Conservation (phyloP, 1,140 invertebrate species). For the Drosophila nasuta region DNA sequence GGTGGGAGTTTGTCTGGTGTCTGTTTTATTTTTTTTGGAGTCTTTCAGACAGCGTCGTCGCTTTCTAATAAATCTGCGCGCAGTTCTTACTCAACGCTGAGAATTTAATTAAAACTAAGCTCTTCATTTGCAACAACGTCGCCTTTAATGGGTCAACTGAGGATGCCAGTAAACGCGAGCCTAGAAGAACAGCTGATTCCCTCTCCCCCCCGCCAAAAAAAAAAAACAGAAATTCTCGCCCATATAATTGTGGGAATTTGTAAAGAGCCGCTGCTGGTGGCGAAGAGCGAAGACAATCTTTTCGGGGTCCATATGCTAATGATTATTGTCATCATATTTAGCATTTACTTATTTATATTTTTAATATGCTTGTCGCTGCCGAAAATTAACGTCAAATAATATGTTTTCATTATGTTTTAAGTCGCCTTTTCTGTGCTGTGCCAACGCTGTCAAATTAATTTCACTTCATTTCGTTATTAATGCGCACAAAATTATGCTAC, state of each 20-base stretch:
- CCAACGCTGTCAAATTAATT: slow-evolving; percentile 56
- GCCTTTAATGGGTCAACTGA: slow-evolving; percentile 34
- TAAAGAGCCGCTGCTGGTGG: slow-evolving; percentile 33
- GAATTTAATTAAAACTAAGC: slow-evolving; percentile 73
- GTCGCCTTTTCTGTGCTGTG: slow-evolving; percentile 7
- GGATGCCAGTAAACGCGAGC: not conserved
- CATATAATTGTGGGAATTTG: slow-evolving; percentile 51
- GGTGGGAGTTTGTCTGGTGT: slow-evolving; percentile 7
- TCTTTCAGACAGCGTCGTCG: slow-evolving; percentile 20
- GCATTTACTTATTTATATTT: slow-evolving; percentile 58
- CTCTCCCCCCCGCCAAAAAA: not conserved
- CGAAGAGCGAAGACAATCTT: not conserved
- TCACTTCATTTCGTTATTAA: slow-evolving; percentile 66
- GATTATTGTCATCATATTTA: slow-evolving; percentile 61
- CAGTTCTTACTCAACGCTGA: slow-evolving; percentile 37
- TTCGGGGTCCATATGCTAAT: slow-evolving; percentile 51
- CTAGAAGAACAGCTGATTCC: slow-evolving; percentile 1
- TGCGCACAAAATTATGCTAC: slow-evolving; percentile 55
- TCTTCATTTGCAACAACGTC: slow-evolving; percentile 48
- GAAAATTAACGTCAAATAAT: slow-evolving; percentile 62
- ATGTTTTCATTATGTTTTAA: slow-evolving; percentile 63
- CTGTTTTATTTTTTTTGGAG: not conserved
- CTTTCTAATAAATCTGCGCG: slow-evolving; percentile 57
- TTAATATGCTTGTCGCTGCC: slow-evolving; percentile 47
- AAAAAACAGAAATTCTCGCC: slow-evolving; percentile 23